These are phyloP conservation scores for Callorhinus ursinus DNA, from an alignment of 2,113 vertebrate genomes.

Conservation along the genomic window DNA sequence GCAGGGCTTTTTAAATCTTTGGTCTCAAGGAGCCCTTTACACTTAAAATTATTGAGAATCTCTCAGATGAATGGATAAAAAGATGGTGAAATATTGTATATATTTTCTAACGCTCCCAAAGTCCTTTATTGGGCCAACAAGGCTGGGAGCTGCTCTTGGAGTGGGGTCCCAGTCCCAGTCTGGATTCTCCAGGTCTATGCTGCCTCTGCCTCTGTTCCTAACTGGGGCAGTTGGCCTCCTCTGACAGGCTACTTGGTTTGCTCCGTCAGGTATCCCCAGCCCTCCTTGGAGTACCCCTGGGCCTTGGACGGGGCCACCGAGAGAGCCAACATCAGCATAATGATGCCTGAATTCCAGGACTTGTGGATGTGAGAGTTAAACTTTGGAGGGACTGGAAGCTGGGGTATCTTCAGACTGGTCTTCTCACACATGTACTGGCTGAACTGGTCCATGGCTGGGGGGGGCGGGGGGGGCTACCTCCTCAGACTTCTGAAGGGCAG, in stretches of 20 bases:
- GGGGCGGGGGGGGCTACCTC: constrained; percentile 79
- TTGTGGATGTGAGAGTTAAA: constrained; percentile 89
- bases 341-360: constrained; percentile 94
- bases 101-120: constrained; percentile 41
- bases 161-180: neutral
- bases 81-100: neutral
- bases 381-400: constrained; percentile 91
- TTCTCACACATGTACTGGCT: constrained; percentile 91
- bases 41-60: neutral
- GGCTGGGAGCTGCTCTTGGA: constrained; percentile 32
- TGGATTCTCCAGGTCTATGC: neutral
- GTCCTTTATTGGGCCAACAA: constrained; percentile 81
- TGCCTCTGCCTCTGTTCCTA: neutral
- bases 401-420: constrained; percentile 75
- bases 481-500: constrained; percentile 88
- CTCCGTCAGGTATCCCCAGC: constrained; percentile 91
- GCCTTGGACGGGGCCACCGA: constrained; percentile 91
- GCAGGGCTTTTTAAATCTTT: neutral
- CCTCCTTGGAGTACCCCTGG: constrained; percentile 87
- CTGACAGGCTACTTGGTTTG: constrained; percentile 84
- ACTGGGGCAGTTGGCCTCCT: neutral
- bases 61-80: neutral
- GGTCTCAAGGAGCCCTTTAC: neutral
- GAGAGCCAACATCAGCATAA: constrained; percentile 88
- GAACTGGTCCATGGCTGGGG: constrained; percentile 92